A percentile compares a stretch with the other conserved stretches of the same genome.
Evolutionary conservation across 2,797 vertebrate genomes (phyloP).

Genomic region (Rhadinocentrus ornatus): DNA sequence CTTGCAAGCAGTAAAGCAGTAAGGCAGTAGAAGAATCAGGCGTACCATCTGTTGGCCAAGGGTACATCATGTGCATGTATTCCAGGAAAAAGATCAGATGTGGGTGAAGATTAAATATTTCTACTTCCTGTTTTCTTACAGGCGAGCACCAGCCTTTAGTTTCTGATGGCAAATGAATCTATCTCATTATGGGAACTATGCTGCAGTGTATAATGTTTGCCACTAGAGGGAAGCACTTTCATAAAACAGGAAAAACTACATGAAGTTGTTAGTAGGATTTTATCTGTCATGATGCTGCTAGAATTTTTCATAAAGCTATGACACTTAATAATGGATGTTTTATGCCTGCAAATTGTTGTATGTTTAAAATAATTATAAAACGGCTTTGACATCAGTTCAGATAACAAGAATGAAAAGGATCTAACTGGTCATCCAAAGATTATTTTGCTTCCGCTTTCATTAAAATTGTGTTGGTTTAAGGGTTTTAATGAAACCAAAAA

Average conservation of each 20-base stretch:
- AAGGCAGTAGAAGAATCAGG: background rate
- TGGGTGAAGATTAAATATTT: background rate
- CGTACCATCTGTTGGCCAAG: background rate
- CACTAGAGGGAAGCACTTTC: conserved; percentile 67
- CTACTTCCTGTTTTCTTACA: conserved; percentile 22
- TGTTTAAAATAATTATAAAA: background rate
- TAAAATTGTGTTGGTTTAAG: conserved; percentile 13
- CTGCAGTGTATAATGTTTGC: background rate
- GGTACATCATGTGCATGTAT: background rate
- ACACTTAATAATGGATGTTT: background rate
- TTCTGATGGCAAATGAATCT: conserved; percentile 5
- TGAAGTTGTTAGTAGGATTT: background rate
- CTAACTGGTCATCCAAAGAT: background rate
- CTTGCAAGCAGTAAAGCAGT: background rate
- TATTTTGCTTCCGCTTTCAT: background rate
- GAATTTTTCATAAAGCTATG: background rate
- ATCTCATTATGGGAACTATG: background rate
- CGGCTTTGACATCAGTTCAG: conserved; percentile 2
- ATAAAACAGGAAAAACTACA: background rate
- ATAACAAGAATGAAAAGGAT: conserved; percentile 6
- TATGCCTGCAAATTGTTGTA: background rate
- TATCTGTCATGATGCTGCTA: background rate
- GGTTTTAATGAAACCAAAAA: conserved; percentile 22
- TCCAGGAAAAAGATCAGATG: conserved; percentile 10
- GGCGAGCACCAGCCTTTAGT: background rate